Evolutionary conservation across 2,113 vertebrate genomes (phyloP), one percentile per base, ranked within the genome.

Genomic region (Tragelaphus scriptus): DNA sequence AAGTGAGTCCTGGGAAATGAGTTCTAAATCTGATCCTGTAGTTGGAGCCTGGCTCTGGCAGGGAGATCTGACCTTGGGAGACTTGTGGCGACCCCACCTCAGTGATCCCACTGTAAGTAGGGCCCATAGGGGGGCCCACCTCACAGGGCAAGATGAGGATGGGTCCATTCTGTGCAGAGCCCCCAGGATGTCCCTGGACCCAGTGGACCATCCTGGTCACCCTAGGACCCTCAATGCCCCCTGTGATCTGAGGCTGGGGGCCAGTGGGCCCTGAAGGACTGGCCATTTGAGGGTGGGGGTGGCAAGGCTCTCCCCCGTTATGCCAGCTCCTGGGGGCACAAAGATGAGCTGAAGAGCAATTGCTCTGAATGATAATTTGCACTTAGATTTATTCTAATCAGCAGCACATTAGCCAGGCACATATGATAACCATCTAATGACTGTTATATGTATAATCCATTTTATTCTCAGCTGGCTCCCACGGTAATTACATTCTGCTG

Each of bases 391-490:
- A 15, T 89, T 58, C 90, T 51, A 40, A 12, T 40, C 1, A 84
- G 88, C 82, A 96, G 96, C 96, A 53, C 93, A 21, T 96, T 79
- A 95, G 0, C 1, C 81, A 53, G 82, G 87, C 32, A 21, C 94
- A 65, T 0, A 92, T 2, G 87, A 84, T 47, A 40, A 30, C 1
- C 32, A 10, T 26, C 59, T 88, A 1, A 95, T 8, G 87, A 93
- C 88, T 0, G 1, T 51, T 97, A 49, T 30, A 44, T 49, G 88
- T 44, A 19, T 82, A 58, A 98, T 68, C 97, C 90, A 25, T 80
- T 96, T 61, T 85, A 58, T 88, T 71, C 98, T 95, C 98, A 28
- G 63, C 91, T 55, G 96, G 90, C 59, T 98, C 96, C 92, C 51
- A 1, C 7, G 12, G 71, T 91, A 96, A 98, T 98, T 96, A 96